Evolutionary conservation across 2,113 vertebrate genomes (phyloP).

Genomic region (Lethenteron reissneri): DNA sequence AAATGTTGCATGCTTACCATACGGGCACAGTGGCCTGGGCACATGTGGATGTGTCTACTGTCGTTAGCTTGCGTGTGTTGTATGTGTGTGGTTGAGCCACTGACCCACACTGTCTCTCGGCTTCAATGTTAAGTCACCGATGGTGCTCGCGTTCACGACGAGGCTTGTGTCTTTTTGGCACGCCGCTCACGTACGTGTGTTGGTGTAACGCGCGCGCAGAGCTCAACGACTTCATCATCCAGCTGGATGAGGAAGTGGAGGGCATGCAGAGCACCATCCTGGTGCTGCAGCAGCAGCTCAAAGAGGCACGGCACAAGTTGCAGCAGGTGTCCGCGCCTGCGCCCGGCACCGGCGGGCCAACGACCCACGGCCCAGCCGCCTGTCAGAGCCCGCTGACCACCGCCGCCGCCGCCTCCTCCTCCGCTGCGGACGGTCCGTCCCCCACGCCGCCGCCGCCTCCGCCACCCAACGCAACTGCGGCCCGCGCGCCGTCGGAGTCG

Average conservation of each 20-base stretch:
- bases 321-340: conserved; percentile 22
- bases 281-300: conserved; percentile 84
- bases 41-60: no score
- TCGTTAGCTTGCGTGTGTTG: no score
- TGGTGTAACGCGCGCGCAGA: conserved; percentile 30
- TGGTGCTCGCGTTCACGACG: no score
- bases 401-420: not conserved
- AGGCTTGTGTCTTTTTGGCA: no score
- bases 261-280: conserved; percentile 99
- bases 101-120: no score
- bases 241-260: conserved; percentile 95
- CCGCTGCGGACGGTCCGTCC: not conserved
- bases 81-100: no score
- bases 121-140: no score
- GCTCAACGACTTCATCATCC: conserved; percentile 97
- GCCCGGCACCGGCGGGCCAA: conserved; percentile 40
- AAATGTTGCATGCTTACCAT: no score
- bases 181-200: not conserved
- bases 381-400: not conserved
- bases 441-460: not conserved
- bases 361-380: no score
- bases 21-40: no score
- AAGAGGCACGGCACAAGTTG: conserved; percentile 64
- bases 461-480: not conserved
- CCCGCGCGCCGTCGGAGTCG: not conserved